Percentiles rank a stretch among this genome's conserved stretches.
Evolutionary conservation across 2,113 vertebrate species (phyloP).

Genomic region (Amphiprion percula): DNA sequence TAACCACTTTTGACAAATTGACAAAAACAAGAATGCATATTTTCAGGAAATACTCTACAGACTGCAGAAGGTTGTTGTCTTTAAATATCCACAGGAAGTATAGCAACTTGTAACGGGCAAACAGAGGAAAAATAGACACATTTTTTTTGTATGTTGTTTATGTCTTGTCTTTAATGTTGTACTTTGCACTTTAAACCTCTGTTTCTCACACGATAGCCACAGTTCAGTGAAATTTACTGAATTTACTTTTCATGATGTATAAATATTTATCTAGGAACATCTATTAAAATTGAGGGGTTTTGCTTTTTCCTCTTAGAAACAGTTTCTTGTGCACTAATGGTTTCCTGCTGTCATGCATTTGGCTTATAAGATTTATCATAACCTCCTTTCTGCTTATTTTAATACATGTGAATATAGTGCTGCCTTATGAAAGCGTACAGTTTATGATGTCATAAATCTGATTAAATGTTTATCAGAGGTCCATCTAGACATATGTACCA

Average conservation of each 20-base stretch:
- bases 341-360: slow-evolving; percentile 55
- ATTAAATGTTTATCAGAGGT: slow-evolving; percentile 3
- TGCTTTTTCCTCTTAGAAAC: neutral
- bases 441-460: neutral
- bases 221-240: neutral
- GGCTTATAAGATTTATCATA: slow-evolving; percentile 33
- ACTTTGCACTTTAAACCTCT: neutral
- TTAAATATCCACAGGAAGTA: too few species aligned
- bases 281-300: neutral
- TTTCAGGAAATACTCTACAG: neutral
- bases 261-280: neutral
- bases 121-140: neutral
- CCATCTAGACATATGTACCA: neutral
- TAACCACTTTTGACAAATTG: too few species aligned
- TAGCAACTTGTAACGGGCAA: neutral
- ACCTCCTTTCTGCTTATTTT: slow-evolving; percentile 42
- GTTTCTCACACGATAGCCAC: neutral
- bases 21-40: too few species aligned
- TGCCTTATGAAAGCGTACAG: neutral
- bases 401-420: slow-evolving; percentile 4
- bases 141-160: neutral
- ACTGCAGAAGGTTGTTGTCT: too few species aligned
- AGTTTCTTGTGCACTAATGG: slow-evolving; percentile 14
- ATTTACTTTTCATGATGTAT: neutral
- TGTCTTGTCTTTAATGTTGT: slow-evolving; percentile 1